Evolutionary conservation across 2,113 vertebrate species (phyloP).

Genomic region (Paedocypris sp.): DNA sequence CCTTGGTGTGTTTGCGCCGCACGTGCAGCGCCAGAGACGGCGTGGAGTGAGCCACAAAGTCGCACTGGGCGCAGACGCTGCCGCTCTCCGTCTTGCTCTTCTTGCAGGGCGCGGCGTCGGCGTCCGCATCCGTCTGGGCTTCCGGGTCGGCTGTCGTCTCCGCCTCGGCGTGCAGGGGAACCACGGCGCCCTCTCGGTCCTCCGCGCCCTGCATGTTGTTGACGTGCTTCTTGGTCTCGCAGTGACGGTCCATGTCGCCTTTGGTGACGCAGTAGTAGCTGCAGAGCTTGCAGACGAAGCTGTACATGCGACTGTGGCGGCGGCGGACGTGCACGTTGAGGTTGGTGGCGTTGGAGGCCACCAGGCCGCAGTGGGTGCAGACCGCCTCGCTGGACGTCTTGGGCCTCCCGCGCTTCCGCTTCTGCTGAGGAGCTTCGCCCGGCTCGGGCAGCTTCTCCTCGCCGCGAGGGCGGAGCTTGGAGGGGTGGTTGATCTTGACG

Average conservation of each 20-base stretch:
- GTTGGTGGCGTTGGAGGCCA: constrained; percentile 90
- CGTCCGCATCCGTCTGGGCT: constrained; percentile 28
- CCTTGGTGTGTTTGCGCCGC: constrained; percentile 83
- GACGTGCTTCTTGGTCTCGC: constrained; percentile 88
- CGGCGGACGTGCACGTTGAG: constrained; percentile 88
- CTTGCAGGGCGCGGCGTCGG: constrained; percentile 39
- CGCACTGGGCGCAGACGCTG: constrained; percentile 70
- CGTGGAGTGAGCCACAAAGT: constrained; percentile 74
- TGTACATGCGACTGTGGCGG: constrained; percentile 91
- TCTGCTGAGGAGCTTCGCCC: constrained; percentile 37
- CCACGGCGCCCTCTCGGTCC: constrained; percentile 26
- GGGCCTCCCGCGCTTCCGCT: constrained; percentile 68
- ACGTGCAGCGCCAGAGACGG: constrained; percentile 79
- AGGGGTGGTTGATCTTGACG: constrained; percentile 69
- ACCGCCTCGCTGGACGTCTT: constrained; percentile 71
- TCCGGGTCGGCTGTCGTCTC: not conserved
- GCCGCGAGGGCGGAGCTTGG: constrained; percentile 76
- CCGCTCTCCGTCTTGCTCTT: constrained; percentile 40
- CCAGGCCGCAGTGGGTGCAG: constrained; percentile 81
- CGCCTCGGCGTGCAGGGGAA: constrained; percentile 23
- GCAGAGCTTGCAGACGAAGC: constrained; percentile 86
- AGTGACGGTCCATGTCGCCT: constrained; percentile 97
- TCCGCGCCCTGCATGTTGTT: constrained; percentile 66
- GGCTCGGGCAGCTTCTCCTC: constrained; percentile 44
- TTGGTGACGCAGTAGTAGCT: constrained; percentile 95